phyloP scores from a whole-genome alignment of 2,888 invertebrate species.

The Phanerotoma sp. region DNA sequence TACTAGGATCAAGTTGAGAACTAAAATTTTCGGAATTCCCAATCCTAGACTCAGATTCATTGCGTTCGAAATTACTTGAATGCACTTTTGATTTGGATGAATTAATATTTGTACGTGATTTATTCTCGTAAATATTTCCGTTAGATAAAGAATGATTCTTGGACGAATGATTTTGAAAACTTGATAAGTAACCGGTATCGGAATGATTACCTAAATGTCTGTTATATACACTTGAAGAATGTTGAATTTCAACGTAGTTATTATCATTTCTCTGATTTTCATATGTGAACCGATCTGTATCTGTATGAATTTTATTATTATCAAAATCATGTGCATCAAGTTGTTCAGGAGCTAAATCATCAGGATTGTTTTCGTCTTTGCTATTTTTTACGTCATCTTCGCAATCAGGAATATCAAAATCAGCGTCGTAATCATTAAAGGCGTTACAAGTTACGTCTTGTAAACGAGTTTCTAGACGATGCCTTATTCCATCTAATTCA shows the following conservation, averaged over 20 bases:
- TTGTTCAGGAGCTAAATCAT: constrained; percentile 10
- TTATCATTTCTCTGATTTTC: background rate
- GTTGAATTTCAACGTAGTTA: constrained; percentile 8
- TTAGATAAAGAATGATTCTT: constrained; percentile 19
- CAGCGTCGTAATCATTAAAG: constrained; percentile 63
- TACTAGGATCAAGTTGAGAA: background rate
- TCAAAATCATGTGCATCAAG: constrained; percentile 21
- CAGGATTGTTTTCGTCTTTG: constrained; percentile 17
- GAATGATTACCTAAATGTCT: constrained; percentile 31
- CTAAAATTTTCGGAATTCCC: background rate
- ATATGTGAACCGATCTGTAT: constrained; percentile 17
- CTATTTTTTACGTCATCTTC: constrained; percentile 37
- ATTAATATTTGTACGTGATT: background rate
- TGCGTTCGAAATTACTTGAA: too few relatives aligned
- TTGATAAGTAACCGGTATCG: constrained; percentile 37
- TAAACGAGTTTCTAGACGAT: constrained; percentile 62
- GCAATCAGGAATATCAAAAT: constrained; percentile 54
- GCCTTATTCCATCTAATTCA: constrained; percentile 67
- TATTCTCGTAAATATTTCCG: constrained; percentile 13
- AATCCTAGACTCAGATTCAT: too few relatives aligned
- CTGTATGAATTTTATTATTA: constrained; percentile 10
- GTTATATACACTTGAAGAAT: constrained; percentile 23
- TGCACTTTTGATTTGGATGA: too few relatives aligned
- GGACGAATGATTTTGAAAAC: constrained; percentile 30
- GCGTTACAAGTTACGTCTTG: constrained; percentile 63